Evolutionary conservation across 2,797 vertebrate genomes (phyloP), one percentile per base, ranked within the genome.

Genomic region (Danio kyathit): DNA sequence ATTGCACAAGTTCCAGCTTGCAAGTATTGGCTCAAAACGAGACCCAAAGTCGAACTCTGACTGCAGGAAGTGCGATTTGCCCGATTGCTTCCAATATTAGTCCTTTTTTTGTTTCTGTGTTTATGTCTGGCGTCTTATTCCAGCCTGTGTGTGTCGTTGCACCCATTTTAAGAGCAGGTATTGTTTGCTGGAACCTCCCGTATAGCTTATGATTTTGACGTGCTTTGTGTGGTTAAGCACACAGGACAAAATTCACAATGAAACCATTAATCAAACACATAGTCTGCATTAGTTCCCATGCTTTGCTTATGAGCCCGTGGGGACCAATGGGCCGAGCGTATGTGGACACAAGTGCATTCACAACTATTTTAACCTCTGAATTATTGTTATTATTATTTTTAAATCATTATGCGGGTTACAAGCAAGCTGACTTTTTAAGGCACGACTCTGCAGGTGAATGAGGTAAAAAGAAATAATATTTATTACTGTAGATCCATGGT

Each of bases 181-280:
- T 80, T 80, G 77, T 80, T 80, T 72, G 17, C 59, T 64, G 69
- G 77, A 72, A 17, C 77, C 69, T 72, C 59, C 69, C 59, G 44
- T 48, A n/a, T 76, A 64, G 69, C 19, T 80, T 64, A 52, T 52
- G 59, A 64, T 80, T 73, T 64, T 80, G 60, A 80, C 40, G 40
- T 73, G 77, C 77, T 80, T 80, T 80, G 77, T 80, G 69, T 73
- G 17, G 59, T 8, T 64, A 80, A 80, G 76, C 67, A 72, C 69
- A 44, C 16, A 12, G 67, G 67, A 80, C 59, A 64, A 73, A 72
- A 63, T 80, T 73, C 49, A 80, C 77, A 80, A 80, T 73, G 69
- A 73, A 80, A 64, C 77, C 77, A 80, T 80, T 72, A 80, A 73
- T 80, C 77, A 80, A 72, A 44, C 70, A 54, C 59, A 70, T 17